These are phyloP conservation scores for Echinometra lucunter DNA, from an alignment of 53 echinoderm and acorn worm genomes.

Conservation along the genomic window DNA sequence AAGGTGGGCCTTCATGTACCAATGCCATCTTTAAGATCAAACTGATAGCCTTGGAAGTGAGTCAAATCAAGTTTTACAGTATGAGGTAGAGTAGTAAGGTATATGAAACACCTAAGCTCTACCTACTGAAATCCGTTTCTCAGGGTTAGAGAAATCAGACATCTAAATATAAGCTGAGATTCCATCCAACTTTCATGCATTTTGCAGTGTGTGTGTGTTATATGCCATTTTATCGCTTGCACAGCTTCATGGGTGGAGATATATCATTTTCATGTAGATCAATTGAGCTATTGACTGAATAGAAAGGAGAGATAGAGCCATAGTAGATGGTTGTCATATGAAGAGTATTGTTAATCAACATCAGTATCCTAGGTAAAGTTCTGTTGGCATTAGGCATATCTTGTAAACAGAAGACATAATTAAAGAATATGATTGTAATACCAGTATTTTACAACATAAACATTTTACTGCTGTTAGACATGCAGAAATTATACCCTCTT, in stretches of 20 bases:
- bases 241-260: neutral
- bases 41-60: too few relatives aligned
- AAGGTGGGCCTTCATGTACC: neutral
- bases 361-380: neutral
- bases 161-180: neutral
- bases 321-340: neutral
- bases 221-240: neutral
- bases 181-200: conserved; percentile 17
- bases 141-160: conserved; percentile 1
- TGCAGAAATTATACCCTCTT: neutral
- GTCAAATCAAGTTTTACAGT: too few relatives aligned
- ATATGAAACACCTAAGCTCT: neutral
- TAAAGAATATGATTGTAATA: neutral
- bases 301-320: neutral
- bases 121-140: neutral
- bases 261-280: neutral
- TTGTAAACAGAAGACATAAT: neutral
- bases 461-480: neutral
- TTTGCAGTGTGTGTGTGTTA: conserved; percentile 21
- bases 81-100: too few relatives aligned
- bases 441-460: neutral
- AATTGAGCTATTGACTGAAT: neutral
- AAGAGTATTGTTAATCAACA: neutral
- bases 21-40: neutral
- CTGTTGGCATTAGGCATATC: neutral